Evolutionary conservation across 2,113 vertebrate species (phyloP), one percentile per base, ranked within the genome.

Genomic region (Oophaga pumilio): DNA sequence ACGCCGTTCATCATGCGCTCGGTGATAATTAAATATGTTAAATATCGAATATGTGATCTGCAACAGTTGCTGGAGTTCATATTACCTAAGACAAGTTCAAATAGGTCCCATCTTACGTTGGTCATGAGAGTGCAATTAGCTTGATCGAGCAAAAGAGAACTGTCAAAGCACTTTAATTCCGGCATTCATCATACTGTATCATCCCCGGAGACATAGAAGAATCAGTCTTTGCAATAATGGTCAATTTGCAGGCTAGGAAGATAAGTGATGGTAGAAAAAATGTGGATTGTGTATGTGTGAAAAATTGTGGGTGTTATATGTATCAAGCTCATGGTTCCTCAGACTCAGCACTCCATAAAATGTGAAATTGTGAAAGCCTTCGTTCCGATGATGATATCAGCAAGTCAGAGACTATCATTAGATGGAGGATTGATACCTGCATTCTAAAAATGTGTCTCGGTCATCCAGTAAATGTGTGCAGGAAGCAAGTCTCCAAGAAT

Each of bases 331-430:
- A 33, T n/a, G 43, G 26, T 87, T 87, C 73, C 53, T 20, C 60
- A 68, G 68, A 84, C 71, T 88, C 87, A 84, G 87, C 87, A 68
- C 20, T 84, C 53, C 56, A 52, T 18, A 66, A 84, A 84, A 84
- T 76, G 33, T 33, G 71, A 88, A 77, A 88, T 76, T 60, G 26
- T 69, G 22, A 78, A 73, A 22, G 66, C 26, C 66, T 22, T 87
- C 18, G 80, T 80, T 87, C 69, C 79, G 26, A 81, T 87, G 26
- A 81, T 87, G 33, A 74, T 68, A 88, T 88, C 86, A 88, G 86
- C 79, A 76, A 83, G 80, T 88, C 86, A 83, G 14, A 82, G 71
- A 77, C 80, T 83, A 66, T 76, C 86, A 88, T 88, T 88, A 88
- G 59, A 62, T 43, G n/a, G 59, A 74, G 80, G 68, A 88, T 82